Percentiles rank a stretch among this genome's conserved stretches.
These are phyloP conservation scores for Phyllotreta cruciferae DNA, from an alignment of 2,888 invertebrate species.

Conservation along the genomic window DNA sequence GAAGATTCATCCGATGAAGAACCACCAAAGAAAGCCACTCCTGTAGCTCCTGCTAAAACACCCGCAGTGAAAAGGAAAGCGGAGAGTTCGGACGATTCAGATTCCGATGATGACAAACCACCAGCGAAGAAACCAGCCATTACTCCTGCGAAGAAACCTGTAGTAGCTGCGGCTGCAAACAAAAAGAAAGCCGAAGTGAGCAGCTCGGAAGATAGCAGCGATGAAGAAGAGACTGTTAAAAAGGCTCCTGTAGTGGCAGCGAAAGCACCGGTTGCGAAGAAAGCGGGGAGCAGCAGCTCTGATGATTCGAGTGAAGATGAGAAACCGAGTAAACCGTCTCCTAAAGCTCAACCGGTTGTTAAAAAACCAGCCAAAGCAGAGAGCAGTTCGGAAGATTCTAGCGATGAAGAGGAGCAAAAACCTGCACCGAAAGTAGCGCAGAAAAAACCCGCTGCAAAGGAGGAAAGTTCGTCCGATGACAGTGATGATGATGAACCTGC, in stretches of 20 bases:
- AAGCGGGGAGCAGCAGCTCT: constrained; percentile 49
- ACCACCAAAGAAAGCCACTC: constrained; percentile 34
- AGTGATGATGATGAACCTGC: constrained; percentile 30
- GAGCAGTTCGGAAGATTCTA: constrained; percentile 29
- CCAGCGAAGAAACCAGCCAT: constrained; percentile 24
- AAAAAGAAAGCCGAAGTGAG: constrained; percentile 27
- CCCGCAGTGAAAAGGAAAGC: constrained; percentile 32
- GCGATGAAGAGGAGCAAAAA: constrained; percentile 40
- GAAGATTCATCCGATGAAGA: constrained; percentile 48
- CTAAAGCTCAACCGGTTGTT: constrained; percentile 20
- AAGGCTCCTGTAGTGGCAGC: constrained; percentile 38
- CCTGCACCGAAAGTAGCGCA: constrained; percentile 44
- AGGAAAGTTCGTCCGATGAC: constrained; percentile 20
- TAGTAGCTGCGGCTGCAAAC: constrained; percentile 1
- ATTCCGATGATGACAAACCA: constrained; percentile 38
- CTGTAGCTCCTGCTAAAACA: constrained; percentile 11
- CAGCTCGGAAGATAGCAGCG: constrained; percentile 30
- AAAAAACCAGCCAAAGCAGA: constrained; percentile 55
- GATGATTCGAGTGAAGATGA: constrained; percentile 56
- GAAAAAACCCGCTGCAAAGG: constrained; percentile 35
- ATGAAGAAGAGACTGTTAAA: constrained; percentile 23
- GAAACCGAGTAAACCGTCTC: constrained; percentile 37
- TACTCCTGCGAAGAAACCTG: constrained; percentile 28
- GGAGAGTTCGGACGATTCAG: constrained; percentile 39
- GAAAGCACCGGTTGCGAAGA: constrained; percentile 40